Conservation (phyloP, 2,888 invertebrate species). For the Malacosoma neustria region DNA sequence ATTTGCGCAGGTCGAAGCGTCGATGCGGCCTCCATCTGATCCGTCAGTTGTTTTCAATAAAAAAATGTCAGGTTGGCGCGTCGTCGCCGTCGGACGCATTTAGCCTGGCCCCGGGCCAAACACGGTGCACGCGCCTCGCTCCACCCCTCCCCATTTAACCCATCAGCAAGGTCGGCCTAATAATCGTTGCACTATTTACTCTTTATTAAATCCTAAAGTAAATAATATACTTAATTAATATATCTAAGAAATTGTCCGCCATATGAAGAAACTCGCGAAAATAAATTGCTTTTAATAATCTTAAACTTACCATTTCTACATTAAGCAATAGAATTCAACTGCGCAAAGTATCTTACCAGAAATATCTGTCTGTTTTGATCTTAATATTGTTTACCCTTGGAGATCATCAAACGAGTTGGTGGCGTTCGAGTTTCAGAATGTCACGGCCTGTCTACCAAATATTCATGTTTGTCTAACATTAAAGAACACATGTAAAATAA, state of each 20-base stretch:
- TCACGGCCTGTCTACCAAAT: constrained; percentile 36
- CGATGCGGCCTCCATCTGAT: constrained; percentile 52
- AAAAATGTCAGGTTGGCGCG: constrained; percentile 66
- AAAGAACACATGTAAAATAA: constrained; percentile 7
- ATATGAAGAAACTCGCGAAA: constrained; percentile 7
- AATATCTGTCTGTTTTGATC: constrained; percentile 6
- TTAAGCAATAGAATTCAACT: no score
- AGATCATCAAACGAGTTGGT: constrained; percentile 20
- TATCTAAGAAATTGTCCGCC: background rate
- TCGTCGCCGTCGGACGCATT: constrained; percentile 52
- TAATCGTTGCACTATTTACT: constrained; percentile 28
- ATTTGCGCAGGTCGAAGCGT: constrained; percentile 53
- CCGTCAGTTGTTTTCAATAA: constrained; percentile 68
- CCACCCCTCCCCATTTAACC: constrained; percentile 30
- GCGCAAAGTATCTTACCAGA: no score
- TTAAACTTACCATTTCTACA: no score
- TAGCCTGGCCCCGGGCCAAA: constrained; percentile 63
- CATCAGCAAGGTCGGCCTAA: constrained; percentile 54
- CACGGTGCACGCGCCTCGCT: constrained; percentile 53
- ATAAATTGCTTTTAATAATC: constrained; percentile 10
- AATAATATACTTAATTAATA: background rate
- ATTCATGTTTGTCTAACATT: constrained; percentile 4
- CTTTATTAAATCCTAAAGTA: constrained; percentile 5
- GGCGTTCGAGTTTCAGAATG: constrained; percentile 33
- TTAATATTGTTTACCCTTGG: constrained; percentile 15